Conservation (phyloP, 2,888 invertebrate species). For the Heteromurus nitidus region DNA sequence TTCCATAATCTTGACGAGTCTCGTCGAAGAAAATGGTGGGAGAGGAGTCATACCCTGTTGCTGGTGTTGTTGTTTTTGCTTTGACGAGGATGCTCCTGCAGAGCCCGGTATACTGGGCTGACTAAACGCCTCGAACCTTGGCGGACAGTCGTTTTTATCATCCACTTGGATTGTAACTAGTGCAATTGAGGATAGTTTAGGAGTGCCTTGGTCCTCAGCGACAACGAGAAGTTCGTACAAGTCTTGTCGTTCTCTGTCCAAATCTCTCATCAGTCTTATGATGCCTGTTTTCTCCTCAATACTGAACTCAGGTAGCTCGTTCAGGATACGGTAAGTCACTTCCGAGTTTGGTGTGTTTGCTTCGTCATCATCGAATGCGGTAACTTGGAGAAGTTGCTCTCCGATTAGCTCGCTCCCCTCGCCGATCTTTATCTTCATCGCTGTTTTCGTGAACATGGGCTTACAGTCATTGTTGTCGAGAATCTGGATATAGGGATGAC, state of each 20-base stretch:
- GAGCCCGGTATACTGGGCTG: constrained; percentile 76
- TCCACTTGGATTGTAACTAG: constrained; percentile 87
- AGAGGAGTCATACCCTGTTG: constrained; percentile 73
- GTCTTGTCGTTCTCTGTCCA: constrained; percentile 91
- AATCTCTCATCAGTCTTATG: constrained; percentile 83
- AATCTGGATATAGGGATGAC: constrained; percentile 75
- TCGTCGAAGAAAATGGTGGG: constrained; percentile 24
- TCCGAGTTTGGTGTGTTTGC: constrained; percentile 76
- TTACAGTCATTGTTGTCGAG: constrained; percentile 93
- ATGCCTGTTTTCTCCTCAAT: constrained; percentile 87
- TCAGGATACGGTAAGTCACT: constrained; percentile 76
- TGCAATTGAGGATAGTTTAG: constrained; percentile 86
- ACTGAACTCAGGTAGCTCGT: constrained; percentile 80
- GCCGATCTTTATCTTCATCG: constrained; percentile 88
- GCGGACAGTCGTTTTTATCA: constrained; percentile 93
- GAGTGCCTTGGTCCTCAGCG: constrained; percentile 85
- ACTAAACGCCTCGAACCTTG: constrained; percentile 85
- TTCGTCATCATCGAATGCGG: constrained; percentile 89
- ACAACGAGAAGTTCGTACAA: constrained; percentile 86
- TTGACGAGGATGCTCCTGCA: background rate
- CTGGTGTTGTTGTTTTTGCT: constrained; percentile 72
- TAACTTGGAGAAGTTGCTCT: constrained; percentile 88
- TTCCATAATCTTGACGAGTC: constrained; percentile 87
- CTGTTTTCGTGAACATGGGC: constrained; percentile 88
- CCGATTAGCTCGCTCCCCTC: constrained; percentile 88